Evolutionary conservation across 2,113 vertebrate species (phyloP), one percentile per base, ranked within the genome.

Genomic region (Anoura caudifer): DNA sequence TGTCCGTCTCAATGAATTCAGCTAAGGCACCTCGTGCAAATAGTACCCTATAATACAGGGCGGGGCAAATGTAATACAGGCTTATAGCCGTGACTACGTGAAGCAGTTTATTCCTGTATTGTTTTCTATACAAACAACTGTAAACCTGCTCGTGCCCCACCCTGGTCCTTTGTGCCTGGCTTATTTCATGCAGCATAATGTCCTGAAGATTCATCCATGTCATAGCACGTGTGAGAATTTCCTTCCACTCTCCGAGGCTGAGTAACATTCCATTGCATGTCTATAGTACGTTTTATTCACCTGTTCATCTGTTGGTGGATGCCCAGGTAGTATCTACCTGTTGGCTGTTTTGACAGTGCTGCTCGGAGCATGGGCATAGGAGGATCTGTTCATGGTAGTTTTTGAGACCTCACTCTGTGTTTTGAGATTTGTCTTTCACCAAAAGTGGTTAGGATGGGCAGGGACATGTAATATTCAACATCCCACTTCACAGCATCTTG

Each of bases 341-440:
- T 7, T 28, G 7, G 14, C 56, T 83, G 0, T 33, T 41, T 8
- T 81, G 79, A 10, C 61, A 36, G 38, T 13, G 17, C 50, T 69
- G 16, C 45, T 24, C 0, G 17, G 14, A 41, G 31, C 50, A 47
- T 19, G 33, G 54, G 28, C 38, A 1, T 61, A 0, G 1, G 17
- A 20, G 3, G 31, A 9, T 54, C 61, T 84, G 20, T 86, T 92
- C 65, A 7, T 0, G 2, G 28, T 43, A 4, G 54, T 20, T 75
- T 83, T 31, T 38, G 82, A 65, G 73, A n/a, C 36, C 11, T 50
- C 14, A 11, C 7, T 92, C 6, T 11, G 19, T 59, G 72, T 52
- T 61, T 83, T 65, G 76, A 90, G 59, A 61, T n/a, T 13, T 43
- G 28, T n/a, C 36, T 75, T 93, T 93, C 31, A 17, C 38, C 80